phyloP scores from a whole-genome alignment of 2,888 invertebrate species.

The Pandemis corylana region DNA sequence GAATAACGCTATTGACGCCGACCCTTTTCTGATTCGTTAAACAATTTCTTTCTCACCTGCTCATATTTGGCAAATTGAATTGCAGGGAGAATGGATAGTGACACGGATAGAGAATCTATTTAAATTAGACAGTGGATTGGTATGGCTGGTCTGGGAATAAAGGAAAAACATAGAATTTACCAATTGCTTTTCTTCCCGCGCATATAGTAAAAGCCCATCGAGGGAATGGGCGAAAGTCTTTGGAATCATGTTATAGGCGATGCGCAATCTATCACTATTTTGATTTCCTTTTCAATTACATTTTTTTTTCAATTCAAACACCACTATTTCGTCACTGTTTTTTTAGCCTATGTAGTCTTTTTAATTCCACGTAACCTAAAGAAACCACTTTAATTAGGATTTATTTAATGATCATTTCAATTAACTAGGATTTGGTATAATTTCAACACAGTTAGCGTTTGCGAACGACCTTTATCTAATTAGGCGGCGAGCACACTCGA shows the following conservation, averaged over 20 bases:
- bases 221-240: too few relatives aligned
- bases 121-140: background rate
- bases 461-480: background rate
- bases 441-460: background rate
- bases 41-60: conserved; percentile 45
- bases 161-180: too few relatives aligned
- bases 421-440: background rate
- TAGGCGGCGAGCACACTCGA: conserved; percentile 26
- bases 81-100: conserved; percentile 17
- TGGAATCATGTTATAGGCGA: too few relatives aligned
- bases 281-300: too few relatives aligned
- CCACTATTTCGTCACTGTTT: too few relatives aligned
- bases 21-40: conserved; percentile 55
- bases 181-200: too few relatives aligned
- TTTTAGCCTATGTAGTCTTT: too few relatives aligned
- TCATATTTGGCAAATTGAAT: conserved; percentile 34
- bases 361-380: too few relatives aligned
- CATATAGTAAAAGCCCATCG: too few relatives aligned
- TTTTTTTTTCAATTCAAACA: too few relatives aligned
- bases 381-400: background rate
- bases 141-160: background rate
- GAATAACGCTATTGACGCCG: conserved; percentile 37
- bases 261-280: too few relatives aligned
- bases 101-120: conserved; percentile 14
- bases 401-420: background rate